These are phyloP conservation scores for Cathartes aura DNA, from an alignment of 2,113 vertebrate genomes.

Conservation along the genomic window DNA sequence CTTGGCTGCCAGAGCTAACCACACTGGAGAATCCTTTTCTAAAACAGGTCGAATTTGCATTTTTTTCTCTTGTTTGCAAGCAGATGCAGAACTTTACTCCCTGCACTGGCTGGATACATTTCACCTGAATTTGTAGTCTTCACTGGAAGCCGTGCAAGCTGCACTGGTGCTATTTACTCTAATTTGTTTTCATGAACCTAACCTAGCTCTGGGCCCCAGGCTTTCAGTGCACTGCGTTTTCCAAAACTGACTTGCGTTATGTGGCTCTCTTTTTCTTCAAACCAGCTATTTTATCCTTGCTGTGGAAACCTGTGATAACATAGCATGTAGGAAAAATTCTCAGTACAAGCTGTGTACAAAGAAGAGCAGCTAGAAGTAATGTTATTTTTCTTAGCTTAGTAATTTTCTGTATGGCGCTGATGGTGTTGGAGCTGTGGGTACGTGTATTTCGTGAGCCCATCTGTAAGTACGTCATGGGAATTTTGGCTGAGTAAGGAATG, in stretches of 20 bases:
- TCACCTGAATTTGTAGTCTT: background rate
- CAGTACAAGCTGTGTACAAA: background rate
- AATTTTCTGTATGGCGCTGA: fast-evolving
- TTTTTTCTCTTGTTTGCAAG: background rate
- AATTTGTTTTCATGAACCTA: too few relatives aligned
- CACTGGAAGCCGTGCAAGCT: fast-evolving
- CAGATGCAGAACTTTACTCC: background rate
- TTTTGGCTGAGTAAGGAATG: fast-evolving
- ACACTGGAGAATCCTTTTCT: background rate
- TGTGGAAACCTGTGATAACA: background rate
- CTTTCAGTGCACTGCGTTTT: fast-evolving
- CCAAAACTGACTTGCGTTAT: background rate
- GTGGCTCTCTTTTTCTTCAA: background rate
- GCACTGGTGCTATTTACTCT: background rate
- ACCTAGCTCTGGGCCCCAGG: background rate
- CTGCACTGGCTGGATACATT: background rate
- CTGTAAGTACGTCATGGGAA: fast-evolving
- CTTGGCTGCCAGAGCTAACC: background rate
- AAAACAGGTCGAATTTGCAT: background rate
- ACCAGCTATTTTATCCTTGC: background rate
- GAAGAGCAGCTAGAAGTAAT: too few relatives aligned
- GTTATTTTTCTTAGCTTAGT: background rate
- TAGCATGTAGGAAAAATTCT: too few relatives aligned
- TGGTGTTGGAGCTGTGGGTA: background rate
- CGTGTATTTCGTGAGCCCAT: fast-evolving